Conservation (phyloP, 1,140 invertebrate genomes). For the Ostrea denselamellosa region DNA sequence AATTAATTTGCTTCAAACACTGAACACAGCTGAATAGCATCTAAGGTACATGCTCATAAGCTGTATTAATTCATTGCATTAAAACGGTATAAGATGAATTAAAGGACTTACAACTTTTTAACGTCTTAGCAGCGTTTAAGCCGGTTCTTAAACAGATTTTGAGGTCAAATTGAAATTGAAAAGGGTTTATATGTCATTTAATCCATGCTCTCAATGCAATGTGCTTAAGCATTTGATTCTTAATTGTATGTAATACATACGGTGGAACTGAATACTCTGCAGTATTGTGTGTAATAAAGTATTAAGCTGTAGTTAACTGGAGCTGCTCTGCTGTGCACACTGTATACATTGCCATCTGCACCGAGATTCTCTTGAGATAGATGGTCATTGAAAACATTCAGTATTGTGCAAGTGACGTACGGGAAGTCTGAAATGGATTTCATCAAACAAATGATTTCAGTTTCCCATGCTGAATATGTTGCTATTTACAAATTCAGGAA, state of each 20-base stretch:
- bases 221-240: conserved; percentile 35
- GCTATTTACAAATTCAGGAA: conserved; percentile 45
- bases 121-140: conserved; percentile 10
- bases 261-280: neutral
- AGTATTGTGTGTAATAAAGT: neutral
- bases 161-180: conserved; percentile 25
- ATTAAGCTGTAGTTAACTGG: neutral
- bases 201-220: conserved; percentile 9
- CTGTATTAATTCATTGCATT: neutral
- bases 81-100: neutral
- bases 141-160: conserved; percentile 14
- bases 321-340: neutral
- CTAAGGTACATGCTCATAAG: neutral
- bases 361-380: neutral
- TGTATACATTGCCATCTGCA: neutral
- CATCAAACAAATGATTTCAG: neutral
- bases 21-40: too few species aligned
- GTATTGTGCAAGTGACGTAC: neutral
- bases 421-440: neutral
- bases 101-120: neutral
- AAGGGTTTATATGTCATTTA: conserved; percentile 11
- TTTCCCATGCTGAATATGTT: conserved; percentile 16
- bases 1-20: too few species aligned
- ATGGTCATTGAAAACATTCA: neutral
- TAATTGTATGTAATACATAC: conserved; percentile 1